Base-by-base conservation (phyloP, 2,797 vertebrate genomes). In the Erethizon dorsatum region DNA sequence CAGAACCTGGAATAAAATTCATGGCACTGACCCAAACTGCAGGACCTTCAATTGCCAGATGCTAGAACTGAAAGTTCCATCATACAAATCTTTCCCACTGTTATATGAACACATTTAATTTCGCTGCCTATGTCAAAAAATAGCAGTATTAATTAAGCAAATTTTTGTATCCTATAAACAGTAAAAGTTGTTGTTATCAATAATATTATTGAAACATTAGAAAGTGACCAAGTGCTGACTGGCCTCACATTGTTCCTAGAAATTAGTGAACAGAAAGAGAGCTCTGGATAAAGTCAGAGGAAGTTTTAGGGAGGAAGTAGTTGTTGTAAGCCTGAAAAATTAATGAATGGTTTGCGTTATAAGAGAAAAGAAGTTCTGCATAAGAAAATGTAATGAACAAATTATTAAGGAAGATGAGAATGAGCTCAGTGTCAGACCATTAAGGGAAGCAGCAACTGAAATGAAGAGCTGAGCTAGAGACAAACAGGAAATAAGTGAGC, bases 151-250 rank as follows among this genome's bases (percentile, higher is more conserved):
- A 22, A 88, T 61, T 73, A 94, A 54, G 18, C 5, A 88, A 6
- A 88, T 57, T 89, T 88, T 65, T 10, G 41, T 57, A 61, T 37
- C 41, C 45, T 92, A 8, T 56, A 80, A 78, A 52, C 3, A 47
- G 37, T 75, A 50, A 61, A 97, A 92, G 10, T 20, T 83, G 13
- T 77, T 83, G 61, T 41, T 83, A 11, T 33, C 61, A n/a, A 63
- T 91, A 89, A 59, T 59, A 56, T 89, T 50, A 69, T 45, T 84
- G 41, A 83, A 96, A 91, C 73, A 71, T 15, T 75, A 56, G 63
- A 91, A 88, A 77, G 9, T 77, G n/a, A 88, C 17, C 33, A 95
- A 92, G 20, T 77, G 54, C 26, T 73, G 79, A 95, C 6, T 80
- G 59, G 9, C 24, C 77, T 87, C 67, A 88, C 22, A 59, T 22